Evolutionary conservation across 2,888 invertebrate species (phyloP).

Genomic region (Cylloceria caligata): DNA sequence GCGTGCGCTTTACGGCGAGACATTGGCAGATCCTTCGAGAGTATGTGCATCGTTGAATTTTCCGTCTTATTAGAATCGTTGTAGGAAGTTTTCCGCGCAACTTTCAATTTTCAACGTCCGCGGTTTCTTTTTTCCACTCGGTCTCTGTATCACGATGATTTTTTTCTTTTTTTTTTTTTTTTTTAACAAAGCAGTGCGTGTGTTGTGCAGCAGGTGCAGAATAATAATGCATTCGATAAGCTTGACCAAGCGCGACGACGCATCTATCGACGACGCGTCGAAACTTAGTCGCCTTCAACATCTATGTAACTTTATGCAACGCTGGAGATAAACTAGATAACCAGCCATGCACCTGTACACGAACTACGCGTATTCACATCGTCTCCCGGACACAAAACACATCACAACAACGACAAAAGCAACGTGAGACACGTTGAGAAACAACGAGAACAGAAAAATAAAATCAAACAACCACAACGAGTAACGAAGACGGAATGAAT

Average conservation of each 20-base stretch:
- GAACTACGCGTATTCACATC: constrained; percentile 54
- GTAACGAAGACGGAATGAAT: constrained; percentile 61
- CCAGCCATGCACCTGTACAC: constrained; percentile 80
- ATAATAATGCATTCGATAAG: constrained; percentile 42
- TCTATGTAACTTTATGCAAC: not conserved
- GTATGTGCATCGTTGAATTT: not conserved
- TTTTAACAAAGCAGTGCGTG: constrained; percentile 69
- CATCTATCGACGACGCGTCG: too few relatives aligned
- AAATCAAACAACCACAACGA: constrained; percentile 50
- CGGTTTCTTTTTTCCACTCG: constrained; percentile 4
- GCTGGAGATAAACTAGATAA: constrained; percentile 62
- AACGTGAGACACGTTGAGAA: constrained; percentile 20
- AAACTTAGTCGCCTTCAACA: not conserved
- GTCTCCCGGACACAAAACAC: constrained; percentile 43
- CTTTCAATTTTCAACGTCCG: not conserved
- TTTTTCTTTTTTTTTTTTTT: constrained; percentile 1
- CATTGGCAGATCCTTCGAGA: not conserved
- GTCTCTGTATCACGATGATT: not conserved
- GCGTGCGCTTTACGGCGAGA: constrained; percentile 24
- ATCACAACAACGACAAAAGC: constrained; percentile 47
- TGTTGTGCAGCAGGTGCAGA: constrained; percentile 57
- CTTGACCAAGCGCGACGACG: not conserved
- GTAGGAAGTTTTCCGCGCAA: not conserved
- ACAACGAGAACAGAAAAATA: constrained; percentile 33
- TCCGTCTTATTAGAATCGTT: constrained; percentile 19